Conservation (phyloP, 2,888 invertebrate genomes). For the Dynastes tityus region DNA sequence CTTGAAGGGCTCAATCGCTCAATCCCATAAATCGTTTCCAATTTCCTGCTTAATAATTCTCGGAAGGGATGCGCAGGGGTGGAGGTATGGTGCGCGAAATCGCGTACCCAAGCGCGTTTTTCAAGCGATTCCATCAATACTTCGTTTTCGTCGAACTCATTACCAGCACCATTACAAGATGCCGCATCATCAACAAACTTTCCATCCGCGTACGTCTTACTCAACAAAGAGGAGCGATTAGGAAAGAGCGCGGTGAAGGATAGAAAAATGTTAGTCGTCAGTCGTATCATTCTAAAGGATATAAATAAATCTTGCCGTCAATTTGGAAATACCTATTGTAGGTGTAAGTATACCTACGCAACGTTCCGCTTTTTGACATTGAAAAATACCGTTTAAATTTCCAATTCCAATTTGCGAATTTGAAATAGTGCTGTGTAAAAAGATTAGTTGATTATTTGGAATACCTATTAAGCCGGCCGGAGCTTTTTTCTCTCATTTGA, state of each 20-base stretch:
- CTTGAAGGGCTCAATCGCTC: background rate
- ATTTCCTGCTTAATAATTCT: slow-evolving; percentile 8
- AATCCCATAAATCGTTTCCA: background rate
- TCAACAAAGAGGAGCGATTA: slow-evolving; percentile 3
- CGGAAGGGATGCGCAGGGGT: background rate
- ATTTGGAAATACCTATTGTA: no score
- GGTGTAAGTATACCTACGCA: no score
- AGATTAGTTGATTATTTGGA: no score
- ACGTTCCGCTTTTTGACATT: no score
- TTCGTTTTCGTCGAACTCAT: slow-evolving; percentile 21
- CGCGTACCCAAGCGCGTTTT: background rate
- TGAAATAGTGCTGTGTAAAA: no score
- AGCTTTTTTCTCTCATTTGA: no score
- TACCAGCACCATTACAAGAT: slow-evolving; percentile 9
- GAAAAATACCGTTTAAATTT: no score
- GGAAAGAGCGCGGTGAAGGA: background rate
- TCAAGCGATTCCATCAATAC: slow-evolving; percentile 12
- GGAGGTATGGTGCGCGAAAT: background rate
- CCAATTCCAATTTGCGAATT: no score
- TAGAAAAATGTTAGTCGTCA: background rate
- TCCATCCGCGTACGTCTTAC: background rate
- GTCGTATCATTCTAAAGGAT: background rate
- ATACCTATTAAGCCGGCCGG: no score
- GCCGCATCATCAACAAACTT: slow-evolving; percentile 25
- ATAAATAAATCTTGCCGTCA: no score